Evolutionary conservation across 1,140 invertebrate genomes (phyloP), one percentile per base, ranked within the genome.

Genomic region (Eupristina koningsbergeri): DNA sequence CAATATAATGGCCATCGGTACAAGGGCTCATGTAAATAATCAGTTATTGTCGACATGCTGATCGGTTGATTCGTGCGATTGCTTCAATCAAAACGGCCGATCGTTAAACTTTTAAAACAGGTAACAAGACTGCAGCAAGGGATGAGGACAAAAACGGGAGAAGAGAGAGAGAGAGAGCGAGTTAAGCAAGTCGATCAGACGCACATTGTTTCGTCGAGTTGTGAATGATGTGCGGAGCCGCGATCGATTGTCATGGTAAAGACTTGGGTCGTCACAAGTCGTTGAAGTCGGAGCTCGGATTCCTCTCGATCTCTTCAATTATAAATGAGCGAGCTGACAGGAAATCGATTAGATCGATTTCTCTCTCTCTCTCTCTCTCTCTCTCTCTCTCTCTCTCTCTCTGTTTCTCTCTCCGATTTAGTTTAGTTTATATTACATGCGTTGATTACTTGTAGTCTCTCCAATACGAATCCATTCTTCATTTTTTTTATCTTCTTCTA

Each of bases 291-390:
- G 22, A 9, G 45, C 34, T 83, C 63, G 74, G 74, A 84, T 84
- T 84, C 22, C 63, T 73, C 50, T 74, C 81, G 74, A 77, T 79
- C 76, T 64, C 50, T 2, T 73, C 39, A 50, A 50, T 79, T 73
- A 84, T 79, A 84, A 84, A 84, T 84, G 67, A 84, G 74, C 82
- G 31, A 29, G 1, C 64, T 84, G 82, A 84, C 82, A 84, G 82
- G 53, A 84, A 84, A 84, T 84, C 82, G 76, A 84, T 84, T 84
- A 47, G 64, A 84, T 79, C 69, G 64, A 64, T 8, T 29, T 61
- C 2, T n/a, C 47, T 69, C n/a, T n/a, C n/a, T n/a, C n/a, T n/a
- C n/a, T n/a, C n/a, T n/a, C n/a, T n/a, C n/a, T n/a, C n/a, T n/a
- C n/a, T 11, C 6, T 11, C 41, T 7, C 41, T 45, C 75, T 45